phyloP scores from a whole-genome alignment of 1,140 invertebrate genomes.

The Penaeus indicus region DNA sequence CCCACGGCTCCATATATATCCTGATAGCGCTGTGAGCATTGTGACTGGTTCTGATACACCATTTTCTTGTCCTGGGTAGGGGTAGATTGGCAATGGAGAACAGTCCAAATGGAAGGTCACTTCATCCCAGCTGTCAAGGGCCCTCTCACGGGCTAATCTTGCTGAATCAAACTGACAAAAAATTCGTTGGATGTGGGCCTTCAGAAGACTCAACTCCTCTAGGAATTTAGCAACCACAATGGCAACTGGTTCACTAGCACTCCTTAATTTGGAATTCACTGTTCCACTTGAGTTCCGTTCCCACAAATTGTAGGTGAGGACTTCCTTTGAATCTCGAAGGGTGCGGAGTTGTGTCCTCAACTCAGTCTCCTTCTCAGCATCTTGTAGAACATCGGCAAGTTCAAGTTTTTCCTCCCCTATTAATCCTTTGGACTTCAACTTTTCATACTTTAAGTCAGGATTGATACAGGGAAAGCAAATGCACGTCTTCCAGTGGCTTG shows the following conservation, averaged over 20 bases:
- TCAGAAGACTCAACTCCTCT: constrained; percentile 33
- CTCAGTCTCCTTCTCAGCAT: constrained; percentile 10
- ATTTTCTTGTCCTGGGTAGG: background rate
- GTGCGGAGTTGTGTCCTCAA: constrained; percentile 19
- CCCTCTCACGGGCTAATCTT: constrained; percentile 24
- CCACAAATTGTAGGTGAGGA: constrained; percentile 28
- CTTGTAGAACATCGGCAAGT: constrained; percentile 28
- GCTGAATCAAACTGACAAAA: constrained; percentile 33
- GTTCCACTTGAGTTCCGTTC: constrained; percentile 33
- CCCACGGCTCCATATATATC: constrained; percentile 21
- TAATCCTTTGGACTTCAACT: background rate
- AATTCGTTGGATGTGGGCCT: constrained; percentile 23
- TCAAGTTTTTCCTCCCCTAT: background rate
- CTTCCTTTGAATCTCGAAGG: constrained; percentile 4
- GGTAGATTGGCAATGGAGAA: constrained; percentile 31
- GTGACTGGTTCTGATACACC: constrained; percentile 5
- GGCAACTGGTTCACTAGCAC: constrained; percentile 23
- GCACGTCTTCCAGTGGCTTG: constrained; percentile 28
- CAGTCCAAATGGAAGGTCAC: constrained; percentile 35
- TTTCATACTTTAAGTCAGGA: constrained; percentile 36
- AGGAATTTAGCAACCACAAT: constrained; percentile 31
- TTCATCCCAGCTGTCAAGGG: constrained; percentile 24
- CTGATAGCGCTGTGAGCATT: constrained; percentile 21
- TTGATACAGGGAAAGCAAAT: constrained; percentile 34
- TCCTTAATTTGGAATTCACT: constrained; percentile 17